Conservation (phyloP, 2,113 vertebrate genomes). For the Amazona vittata region DNA sequence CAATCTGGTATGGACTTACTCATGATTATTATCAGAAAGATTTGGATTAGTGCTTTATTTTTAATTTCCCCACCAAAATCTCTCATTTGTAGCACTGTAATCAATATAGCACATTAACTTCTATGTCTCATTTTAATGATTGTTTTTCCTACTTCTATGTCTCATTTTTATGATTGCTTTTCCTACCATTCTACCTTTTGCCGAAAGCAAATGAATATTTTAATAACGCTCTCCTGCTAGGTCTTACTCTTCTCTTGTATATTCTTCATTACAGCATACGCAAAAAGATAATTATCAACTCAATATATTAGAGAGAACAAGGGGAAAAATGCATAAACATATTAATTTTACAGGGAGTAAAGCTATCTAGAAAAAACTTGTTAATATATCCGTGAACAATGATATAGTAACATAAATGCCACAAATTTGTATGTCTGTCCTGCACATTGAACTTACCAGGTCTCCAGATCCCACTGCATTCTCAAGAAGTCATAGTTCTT, state of each 20-base stretch:
- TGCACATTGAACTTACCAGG: not conserved
- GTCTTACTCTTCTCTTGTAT: not conserved
- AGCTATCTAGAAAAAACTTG: not conserved
- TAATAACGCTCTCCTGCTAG: not conserved
- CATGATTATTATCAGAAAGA: not conserved
- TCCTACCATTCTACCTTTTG: not conserved
- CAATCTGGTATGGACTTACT: not conserved
- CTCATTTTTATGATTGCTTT: not conserved
- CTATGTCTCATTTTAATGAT: not conserved
- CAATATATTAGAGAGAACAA: not conserved
- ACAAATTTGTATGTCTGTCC: not conserved
- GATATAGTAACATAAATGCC: not conserved
- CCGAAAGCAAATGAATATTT: not conserved
- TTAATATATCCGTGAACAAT: rapidly evolving
- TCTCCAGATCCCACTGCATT: not conserved
- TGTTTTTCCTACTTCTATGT: not conserved
- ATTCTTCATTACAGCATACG: not conserved
- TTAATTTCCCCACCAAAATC: not conserved
- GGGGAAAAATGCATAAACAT: not conserved
- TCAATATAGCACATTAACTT: not conserved
- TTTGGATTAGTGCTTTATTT: not conserved
- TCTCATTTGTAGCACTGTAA: not conserved
- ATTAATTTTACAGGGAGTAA: not conserved
- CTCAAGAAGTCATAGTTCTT: not conserved
- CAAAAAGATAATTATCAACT: not conserved